Conservation (phyloP, 1,140 invertebrate genomes). For the Platorchestia sp. region DNA sequence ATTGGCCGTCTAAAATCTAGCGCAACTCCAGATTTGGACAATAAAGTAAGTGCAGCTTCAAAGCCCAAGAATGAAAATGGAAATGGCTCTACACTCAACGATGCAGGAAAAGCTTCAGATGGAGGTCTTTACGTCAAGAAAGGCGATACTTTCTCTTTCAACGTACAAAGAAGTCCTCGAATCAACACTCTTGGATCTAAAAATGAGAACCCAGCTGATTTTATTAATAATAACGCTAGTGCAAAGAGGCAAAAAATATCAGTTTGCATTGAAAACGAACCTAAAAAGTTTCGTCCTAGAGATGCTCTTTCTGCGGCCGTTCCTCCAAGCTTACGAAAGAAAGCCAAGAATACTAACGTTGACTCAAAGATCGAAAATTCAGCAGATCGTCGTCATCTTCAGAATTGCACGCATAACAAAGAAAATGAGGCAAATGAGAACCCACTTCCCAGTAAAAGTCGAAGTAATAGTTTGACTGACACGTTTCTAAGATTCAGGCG, state of each 20-base stretch:
- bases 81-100: not conserved
- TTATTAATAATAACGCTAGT: not conserved
- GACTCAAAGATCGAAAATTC: not conserved
- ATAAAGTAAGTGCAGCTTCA: not conserved
- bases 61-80: not conserved
- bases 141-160: not conserved
- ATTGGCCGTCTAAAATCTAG: not conserved
- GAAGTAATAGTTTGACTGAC: slow-evolving; percentile 28
- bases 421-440: not conserved
- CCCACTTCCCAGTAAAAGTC: slow-evolving; percentile 5
- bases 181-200: not conserved
- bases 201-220: not conserved
- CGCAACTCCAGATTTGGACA: not conserved
- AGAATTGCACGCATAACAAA: not conserved
- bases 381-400: not conserved
- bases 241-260: not conserved
- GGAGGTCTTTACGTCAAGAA: not conserved
- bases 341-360: not conserved
- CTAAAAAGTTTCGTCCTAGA: slow-evolving; percentile 26
- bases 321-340: slow-evolving; percentile 34
- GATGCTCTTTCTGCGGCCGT: not conserved
- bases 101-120: not conserved
- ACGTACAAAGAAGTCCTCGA: not conserved
- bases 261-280: not conserved
- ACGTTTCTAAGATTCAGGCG: not conserved